Evolutionary conservation across 2,888 invertebrate genomes (phyloP).

Genomic region (Crepidodera aurea): DNA sequence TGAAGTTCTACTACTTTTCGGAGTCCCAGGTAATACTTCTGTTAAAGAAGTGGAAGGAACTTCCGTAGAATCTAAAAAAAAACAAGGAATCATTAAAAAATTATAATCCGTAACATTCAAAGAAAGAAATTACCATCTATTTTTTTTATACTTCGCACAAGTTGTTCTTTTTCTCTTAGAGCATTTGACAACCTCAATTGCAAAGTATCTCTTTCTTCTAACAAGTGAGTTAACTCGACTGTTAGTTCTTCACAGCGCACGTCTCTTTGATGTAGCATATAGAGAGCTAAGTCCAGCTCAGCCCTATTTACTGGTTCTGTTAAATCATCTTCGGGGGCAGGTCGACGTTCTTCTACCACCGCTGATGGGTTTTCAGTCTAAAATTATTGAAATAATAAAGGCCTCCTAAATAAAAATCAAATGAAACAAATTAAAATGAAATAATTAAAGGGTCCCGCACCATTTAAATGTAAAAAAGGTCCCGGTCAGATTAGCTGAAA

Average conservation of each 20-base stretch:
- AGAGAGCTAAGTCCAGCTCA: slow-evolving; percentile 81
- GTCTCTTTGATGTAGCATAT: slow-evolving; percentile 87
- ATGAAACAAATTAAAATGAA: too few species aligned
- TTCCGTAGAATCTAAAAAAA: slow-evolving; percentile 8
- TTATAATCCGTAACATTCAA: neutral
- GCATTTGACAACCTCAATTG: slow-evolving; percentile 85
- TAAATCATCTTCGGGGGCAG: slow-evolving; percentile 44
- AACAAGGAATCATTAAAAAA: neutral
- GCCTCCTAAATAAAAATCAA: too few species aligned
- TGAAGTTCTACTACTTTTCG: slow-evolving; percentile 43
- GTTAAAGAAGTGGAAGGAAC: slow-evolving; percentile 16
- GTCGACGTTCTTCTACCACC: neutral
- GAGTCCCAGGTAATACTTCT: neutral
- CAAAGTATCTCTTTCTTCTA: slow-evolving; percentile 86
- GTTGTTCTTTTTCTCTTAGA: slow-evolving; percentile 75
- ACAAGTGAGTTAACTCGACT: slow-evolving; percentile 79
- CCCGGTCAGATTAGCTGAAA: too few species aligned
- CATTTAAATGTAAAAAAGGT: too few species aligned
- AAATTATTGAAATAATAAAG: too few species aligned
- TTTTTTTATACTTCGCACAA: slow-evolving; percentile 55
- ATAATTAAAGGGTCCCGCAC: too few species aligned
- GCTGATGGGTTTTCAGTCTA: slow-evolving; percentile 1
- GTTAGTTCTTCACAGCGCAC: slow-evolving; percentile 88
- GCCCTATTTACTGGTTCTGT: slow-evolving; percentile 61
- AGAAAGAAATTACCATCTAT: neutral